Base-by-base conservation (phyloP, 2,888 invertebrate species). In the Pseudococcus viburni region DNA sequence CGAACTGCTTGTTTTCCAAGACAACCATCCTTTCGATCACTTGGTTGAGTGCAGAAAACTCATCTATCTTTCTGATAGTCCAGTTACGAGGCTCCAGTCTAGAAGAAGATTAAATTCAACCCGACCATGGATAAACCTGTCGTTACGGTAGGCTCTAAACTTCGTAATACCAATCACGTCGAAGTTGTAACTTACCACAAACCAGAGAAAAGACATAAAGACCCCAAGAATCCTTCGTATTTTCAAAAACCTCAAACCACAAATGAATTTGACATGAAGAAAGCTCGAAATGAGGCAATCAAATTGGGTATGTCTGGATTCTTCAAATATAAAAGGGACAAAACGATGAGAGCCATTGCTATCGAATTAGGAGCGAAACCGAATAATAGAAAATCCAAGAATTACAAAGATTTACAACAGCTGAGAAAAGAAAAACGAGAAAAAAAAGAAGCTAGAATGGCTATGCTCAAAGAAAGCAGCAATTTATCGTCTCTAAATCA, bases 311-410 rank as follows among this genome's bases (percentile, higher is more conserved):
- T 48, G 15, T 26, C 64, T n/a, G 88, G 88, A 42, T 88, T 88
- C 64, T 85, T 48, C n/a, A 42, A 77, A 33, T 64, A 39, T 48
- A 55, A 73, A 19, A 84, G 55, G 33, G 88, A 88, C 1, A 88
- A 85, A 77, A 55, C 84, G 6, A 39, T 88, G 77, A 77, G 39
- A 73, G 48, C 22, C 4, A 19, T 85, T 0, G 88, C 88, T 26
- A 46, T 88, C n/a, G 88, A 88, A 85, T 51, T 88, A 15, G 88
- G 88, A 48, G 88, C 88, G 17, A 88, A 88, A 33, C 88, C 88
- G 7, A 39, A 48, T 8, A 85, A 77, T 39, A 84, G 68, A n/a
- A 84, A 83, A 17, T 48, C 8, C 48, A 84, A 85, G 55, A 88
- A 88, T 88, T 88, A 88, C 51, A 88, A 88, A 51, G 85, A 48